Evolutionary conservation across 1,140 invertebrate genomes (phyloP), one percentile per base, ranked within the genome.

Genomic region (Cherax destructor): DNA sequence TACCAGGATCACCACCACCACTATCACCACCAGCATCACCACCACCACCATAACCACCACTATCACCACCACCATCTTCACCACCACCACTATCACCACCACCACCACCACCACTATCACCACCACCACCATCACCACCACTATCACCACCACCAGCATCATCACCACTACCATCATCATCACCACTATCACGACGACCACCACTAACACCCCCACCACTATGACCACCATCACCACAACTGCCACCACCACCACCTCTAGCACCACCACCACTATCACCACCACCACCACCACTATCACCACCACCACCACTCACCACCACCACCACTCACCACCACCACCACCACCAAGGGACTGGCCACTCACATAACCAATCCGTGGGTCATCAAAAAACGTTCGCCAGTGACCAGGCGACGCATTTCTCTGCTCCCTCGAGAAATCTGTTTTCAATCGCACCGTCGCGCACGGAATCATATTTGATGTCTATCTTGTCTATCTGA

Each of bases 401-500:
- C 88, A 90, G 88, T 90, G 88, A 90, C 88, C 81, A 81, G 88
- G 52, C 83, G 80, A n/a, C 83, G 78, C 81, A 52, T 59, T 16
- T 10, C 72, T 5, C 24, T 69, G 76, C 65, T 72, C 88, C 88
- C 88, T 78, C 81, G 88, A 90, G 88, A 90, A 90, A 90, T 90
- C 88, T 90, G 88, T 90, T 90, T 90, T 90, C 88, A 90, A 90
- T 90, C 88, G 88, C 88, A 90, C 61, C 81, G 80, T 69, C 88
- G 72, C 88, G 78, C 87, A 47, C 72, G 72, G 81, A 90, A 90
- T 90, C 88, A 90, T 90, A 90, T 90, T 84, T 90, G 88, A 90
- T 90, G 88, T 90, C 88, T 90, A 84, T 90, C 88, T 84, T 83
- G 88, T 90, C 65, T 88, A 30, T 88, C 61, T 81, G 86, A 16